These are phyloP conservation scores for Rattus norvegicus DNA, from an alignment of 2,113 vertebrate genomes.

Conservation along the genomic window DNA sequence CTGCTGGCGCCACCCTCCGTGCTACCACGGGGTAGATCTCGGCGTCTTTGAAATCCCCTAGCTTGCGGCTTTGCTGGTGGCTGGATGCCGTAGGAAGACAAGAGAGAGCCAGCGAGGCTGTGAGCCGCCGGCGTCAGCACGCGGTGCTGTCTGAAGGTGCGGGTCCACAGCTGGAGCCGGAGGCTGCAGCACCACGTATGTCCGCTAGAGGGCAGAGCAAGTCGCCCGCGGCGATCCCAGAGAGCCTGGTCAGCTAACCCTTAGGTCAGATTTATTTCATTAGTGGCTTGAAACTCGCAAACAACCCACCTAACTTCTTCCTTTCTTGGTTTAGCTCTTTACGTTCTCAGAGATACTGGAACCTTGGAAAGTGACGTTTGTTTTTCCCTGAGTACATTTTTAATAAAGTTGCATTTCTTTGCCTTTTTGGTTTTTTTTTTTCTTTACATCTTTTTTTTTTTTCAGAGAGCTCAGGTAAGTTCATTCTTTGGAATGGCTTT, in stretches of 20 bases:
- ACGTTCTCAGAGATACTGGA: not conserved
- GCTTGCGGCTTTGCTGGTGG: not conserved
- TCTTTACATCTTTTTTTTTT: not conserved
- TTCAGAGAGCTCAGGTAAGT: not conserved
- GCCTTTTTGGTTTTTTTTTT: not conserved
- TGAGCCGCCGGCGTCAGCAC: not conserved
- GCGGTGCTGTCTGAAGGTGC: not conserved
- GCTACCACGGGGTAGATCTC: not conserved
- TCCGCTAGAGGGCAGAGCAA: conserved; percentile 65
- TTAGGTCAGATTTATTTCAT: not conserved
- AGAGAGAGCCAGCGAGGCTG: not conserved
- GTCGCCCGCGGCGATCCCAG: not conserved
- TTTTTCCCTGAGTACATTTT: not conserved
- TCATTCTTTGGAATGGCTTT: conserved; percentile 2
- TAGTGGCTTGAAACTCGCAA: conserved; percentile 19
- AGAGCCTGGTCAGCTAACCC: not conserved
- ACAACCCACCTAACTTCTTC: conserved; percentile 51
- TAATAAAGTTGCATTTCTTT: conserved; percentile 9
- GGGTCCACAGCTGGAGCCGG: not conserved
- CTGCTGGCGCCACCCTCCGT: not conserved
- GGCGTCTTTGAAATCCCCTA: not conserved
- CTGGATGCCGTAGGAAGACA: not conserved
- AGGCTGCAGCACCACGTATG: not conserved
- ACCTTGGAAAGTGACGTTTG: not conserved
- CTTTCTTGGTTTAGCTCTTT: conserved; percentile 62